Percentiles rank a stretch among this genome's conserved stretches.
These are phyloP conservation scores for Xenus cinereus DNA, from an alignment of 2,113 vertebrate species.

Conservation along the genomic window DNA sequence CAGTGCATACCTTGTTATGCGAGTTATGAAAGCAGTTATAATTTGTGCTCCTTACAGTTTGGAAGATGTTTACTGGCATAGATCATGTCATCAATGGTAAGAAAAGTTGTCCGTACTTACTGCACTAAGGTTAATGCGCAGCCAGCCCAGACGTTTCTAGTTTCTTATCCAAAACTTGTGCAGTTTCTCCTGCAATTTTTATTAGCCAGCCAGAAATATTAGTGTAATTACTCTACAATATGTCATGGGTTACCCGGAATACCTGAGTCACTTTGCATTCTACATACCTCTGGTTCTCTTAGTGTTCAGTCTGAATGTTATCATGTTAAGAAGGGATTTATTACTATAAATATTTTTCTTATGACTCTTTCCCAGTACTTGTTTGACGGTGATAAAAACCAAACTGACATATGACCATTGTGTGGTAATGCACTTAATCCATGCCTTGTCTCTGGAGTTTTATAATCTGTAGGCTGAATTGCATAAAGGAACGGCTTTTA, in stretches of 20 bases:
- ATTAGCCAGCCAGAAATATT: not conserved
- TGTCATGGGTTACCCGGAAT: not conserved
- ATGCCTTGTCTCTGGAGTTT: not conserved
- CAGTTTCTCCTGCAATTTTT: not conserved
- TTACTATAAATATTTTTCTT: constrained; percentile 56
- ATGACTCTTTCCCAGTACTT: constrained; percentile 17
- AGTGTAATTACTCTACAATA: not conserved
- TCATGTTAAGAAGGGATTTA: constrained; percentile 32
- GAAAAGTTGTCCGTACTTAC: not conserved
- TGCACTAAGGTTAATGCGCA: not conserved
- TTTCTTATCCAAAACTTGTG: not conserved
- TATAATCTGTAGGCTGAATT: constrained; percentile 4
- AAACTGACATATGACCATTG: constrained; percentile 45
- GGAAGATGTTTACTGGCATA: not conserved
- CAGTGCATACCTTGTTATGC: constrained; percentile 54
- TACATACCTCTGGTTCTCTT: not conserved
- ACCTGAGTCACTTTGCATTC: not conserved
- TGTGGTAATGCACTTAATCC: constrained; percentile 40
- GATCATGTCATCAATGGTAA: not conserved
- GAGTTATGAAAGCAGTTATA: not conserved
- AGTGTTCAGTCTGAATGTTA: constrained; percentile 21
- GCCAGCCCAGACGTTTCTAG: not conserved
- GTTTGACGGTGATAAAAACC: constrained; percentile 18
- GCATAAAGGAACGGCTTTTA: constrained; percentile 34
- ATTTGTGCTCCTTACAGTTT: not conserved